Percentiles rank a stretch among this genome's conserved stretches.
Evolutionary conservation across 2,113 vertebrate genomes (phyloP).

Genomic region (Chrysemys picta): DNA sequence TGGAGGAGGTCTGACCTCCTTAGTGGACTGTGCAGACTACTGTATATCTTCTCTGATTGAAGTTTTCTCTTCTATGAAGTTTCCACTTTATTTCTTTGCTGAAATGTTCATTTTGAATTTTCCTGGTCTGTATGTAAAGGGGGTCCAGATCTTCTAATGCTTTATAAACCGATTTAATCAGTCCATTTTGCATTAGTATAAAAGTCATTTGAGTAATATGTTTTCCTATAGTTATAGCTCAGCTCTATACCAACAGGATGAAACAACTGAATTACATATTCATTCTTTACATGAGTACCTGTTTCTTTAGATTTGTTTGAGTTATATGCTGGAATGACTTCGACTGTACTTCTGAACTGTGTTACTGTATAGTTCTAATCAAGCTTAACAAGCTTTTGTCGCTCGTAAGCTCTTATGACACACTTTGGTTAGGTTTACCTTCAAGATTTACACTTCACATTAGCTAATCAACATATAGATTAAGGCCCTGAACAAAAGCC

Average conservation of each 20-base stretch:
- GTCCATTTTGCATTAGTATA: slow-evolving; percentile 16
- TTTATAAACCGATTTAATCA: slow-evolving; percentile 46
- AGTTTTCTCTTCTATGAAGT: background rate
- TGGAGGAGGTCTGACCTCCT: background rate
- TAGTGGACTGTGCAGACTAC: background rate
- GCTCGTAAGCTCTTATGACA: background rate
- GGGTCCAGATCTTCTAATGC: background rate
- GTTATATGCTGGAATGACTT: slow-evolving; percentile 8
- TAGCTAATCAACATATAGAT: background rate
- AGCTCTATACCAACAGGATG: slow-evolving; percentile 5
- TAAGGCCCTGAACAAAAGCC: background rate
- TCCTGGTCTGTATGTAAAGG: background rate
- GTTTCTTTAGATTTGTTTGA: slow-evolving; percentile 14
- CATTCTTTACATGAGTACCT: slow-evolving; percentile 1
- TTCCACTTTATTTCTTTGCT: background rate
- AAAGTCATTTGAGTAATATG: slow-evolving; percentile 35
- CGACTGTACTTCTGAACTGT: background rate
- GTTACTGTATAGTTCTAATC: background rate
- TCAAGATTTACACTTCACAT: background rate
- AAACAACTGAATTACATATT: slow-evolving; percentile 45
- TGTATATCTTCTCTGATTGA: background rate
- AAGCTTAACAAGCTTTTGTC: background rate
- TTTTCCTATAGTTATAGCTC: slow-evolving; percentile 3
- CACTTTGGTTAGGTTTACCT: slow-evolving; percentile 11
- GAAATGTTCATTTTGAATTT: background rate